Percentiles rank a stretch among this genome's conserved stretches.
Evolutionary conservation across 2,888 invertebrate genomes (phyloP).

Genomic region (Tipula lateralis): DNA sequence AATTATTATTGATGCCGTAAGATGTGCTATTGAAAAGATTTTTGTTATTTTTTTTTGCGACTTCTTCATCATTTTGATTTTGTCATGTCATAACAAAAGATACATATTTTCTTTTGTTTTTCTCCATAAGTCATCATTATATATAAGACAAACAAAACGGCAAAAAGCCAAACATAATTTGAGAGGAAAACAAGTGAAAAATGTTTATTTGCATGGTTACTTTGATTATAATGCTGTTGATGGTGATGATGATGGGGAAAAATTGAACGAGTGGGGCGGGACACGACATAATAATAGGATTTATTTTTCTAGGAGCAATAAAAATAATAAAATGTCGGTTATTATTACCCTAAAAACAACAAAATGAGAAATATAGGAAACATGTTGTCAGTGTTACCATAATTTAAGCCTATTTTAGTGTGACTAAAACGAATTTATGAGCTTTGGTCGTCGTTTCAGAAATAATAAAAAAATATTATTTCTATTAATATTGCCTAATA

Average conservation of each 20-base stretch:
- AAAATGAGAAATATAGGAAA: background rate
- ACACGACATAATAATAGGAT: background rate
- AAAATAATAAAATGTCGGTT: background rate
- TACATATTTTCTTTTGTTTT: background rate
- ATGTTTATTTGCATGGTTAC: background rate
- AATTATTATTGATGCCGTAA: background rate
- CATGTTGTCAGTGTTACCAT: background rate
- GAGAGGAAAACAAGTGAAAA: background rate
- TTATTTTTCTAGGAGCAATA: background rate
- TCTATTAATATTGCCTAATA: background rate
- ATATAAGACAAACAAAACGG: background rate
- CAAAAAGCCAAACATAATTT: background rate
- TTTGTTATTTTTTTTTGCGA: background rate
- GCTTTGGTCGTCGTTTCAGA: background rate
- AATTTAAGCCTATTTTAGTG: constrained; percentile 11
- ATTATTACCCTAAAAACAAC: background rate
- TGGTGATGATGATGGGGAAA: background rate
- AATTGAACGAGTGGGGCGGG: background rate
- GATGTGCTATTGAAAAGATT: background rate
- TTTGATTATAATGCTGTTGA: background rate
- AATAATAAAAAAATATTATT: background rate
- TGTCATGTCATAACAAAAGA: background rate
- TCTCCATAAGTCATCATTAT: background rate
- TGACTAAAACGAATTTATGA: constrained; percentile 7
- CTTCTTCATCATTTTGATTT: background rate